Percentiles rank a stretch among this genome's conserved stretches.
These are phyloP conservation scores for Eledone cirrhosa DNA, from an alignment of 2,888 invertebrate species.

Conservation along the genomic window DNA sequence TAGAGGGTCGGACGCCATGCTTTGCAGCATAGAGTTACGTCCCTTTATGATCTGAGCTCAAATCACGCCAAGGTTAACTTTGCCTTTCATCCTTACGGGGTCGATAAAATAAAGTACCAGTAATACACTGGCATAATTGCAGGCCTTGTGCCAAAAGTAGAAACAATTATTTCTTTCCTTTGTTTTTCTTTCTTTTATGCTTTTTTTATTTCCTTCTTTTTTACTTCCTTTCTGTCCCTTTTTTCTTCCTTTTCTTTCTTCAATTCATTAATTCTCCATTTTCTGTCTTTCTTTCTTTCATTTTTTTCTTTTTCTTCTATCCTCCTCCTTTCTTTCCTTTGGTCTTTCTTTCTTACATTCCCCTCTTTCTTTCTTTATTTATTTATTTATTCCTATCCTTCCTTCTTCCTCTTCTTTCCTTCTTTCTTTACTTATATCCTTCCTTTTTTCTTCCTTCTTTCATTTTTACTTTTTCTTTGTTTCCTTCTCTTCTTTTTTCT, in stretches of 20 bases:
- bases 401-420: neutral
- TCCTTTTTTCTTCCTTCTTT: neutral
- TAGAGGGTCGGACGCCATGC: too few species aligned
- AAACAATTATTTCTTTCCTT: too few species aligned
- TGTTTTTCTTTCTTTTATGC: too few species aligned
- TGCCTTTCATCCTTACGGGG: too few species aligned
- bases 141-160: too few species aligned
- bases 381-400: neutral
- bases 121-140: too few species aligned
- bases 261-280: neutral
- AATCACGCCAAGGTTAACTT: too few species aligned
- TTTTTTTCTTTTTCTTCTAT: neutral
- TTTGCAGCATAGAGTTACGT: too few species aligned
- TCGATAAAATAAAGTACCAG: too few species aligned
- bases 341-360: neutral
- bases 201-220: neutral
- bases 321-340: neutral
- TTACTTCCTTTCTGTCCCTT: neutral
- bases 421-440: neutral
- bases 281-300: neutral
- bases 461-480: too few species aligned
- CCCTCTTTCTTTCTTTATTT: neutral
- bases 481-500: too few species aligned
- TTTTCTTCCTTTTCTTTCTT: neutral
- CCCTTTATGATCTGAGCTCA: too few species aligned